Conservation (phyloP, 2,113 vertebrate species). For the Microtus ochrogaster region DNA sequence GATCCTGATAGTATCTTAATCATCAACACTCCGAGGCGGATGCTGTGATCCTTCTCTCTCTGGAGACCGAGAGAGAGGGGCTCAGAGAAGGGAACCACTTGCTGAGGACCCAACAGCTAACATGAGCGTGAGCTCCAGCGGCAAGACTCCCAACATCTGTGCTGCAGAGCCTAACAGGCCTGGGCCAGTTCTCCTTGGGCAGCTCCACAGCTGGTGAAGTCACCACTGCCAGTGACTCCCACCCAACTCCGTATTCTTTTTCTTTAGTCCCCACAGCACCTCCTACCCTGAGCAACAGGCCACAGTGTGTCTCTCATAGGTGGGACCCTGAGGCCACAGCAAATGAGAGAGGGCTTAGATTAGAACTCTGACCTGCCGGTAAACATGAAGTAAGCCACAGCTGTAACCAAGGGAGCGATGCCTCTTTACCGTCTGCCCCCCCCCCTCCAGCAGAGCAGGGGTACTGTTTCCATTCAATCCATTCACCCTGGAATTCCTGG, state of each 20-base stretch:
- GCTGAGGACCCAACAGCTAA: background rate
- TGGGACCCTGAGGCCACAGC: background rate
- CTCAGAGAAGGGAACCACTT: background rate
- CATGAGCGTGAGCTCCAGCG: accelerated
- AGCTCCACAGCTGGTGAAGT: background rate
- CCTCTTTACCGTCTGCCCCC: background rate
- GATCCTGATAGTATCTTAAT: background rate
- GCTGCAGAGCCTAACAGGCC: background rate
- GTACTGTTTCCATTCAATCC: background rate
- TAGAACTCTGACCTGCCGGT: background rate
- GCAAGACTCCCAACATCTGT: background rate
- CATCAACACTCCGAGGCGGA: background rate
- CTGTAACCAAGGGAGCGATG: background rate
- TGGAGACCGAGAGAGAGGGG: background rate
- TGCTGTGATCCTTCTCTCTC: background rate
- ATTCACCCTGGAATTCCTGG: background rate
- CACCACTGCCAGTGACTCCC: background rate
- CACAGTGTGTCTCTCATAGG: background rate
- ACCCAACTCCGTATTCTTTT: background rate
- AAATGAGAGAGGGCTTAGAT: background rate
- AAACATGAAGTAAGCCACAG: background rate
- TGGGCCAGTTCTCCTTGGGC: background rate
- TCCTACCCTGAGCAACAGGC: background rate
- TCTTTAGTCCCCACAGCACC: background rate
- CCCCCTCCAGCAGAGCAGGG: background rate